These are phyloP conservation scores for Mya arenaria DNA, from an alignment of 1,140 invertebrate species.

Conservation along the genomic window DNA sequence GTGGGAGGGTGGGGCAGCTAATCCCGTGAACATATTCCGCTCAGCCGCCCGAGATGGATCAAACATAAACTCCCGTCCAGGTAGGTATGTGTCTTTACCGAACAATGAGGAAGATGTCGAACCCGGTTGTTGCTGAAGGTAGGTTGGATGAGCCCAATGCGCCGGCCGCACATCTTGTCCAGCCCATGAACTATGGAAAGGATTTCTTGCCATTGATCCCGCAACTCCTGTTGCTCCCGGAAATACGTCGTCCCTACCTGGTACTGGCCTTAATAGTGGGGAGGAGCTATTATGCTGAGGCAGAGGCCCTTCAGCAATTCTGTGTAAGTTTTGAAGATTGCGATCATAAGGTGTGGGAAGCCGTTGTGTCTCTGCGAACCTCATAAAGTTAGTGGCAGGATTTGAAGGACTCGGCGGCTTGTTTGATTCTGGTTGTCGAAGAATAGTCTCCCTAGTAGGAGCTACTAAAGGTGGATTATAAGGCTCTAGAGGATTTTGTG, in stretches of 20 bases:
- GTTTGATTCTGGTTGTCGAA: conserved; percentile 39
- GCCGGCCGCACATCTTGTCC: conserved; percentile 73
- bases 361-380: conserved; percentile 72
- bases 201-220: conserved; percentile 73
- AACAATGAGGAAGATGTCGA: conserved; percentile 69
- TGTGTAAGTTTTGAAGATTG: conserved; percentile 69
- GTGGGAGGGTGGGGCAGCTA: conserved; percentile 68
- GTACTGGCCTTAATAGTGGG: conserved; percentile 69
- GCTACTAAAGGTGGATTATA: conserved; percentile 40
- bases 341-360: conserved; percentile 70
- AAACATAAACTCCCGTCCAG: conserved; percentile 77
- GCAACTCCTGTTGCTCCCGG: conserved; percentile 63
- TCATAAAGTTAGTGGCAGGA: conserved; percentile 65
- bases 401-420: conserved; percentile 39
- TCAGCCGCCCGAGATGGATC: conserved; percentile 74
- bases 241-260: conserved; percentile 73
- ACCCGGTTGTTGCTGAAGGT: conserved; percentile 68
- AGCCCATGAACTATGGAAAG: conserved; percentile 75
- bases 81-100: conserved; percentile 74
- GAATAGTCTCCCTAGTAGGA: conserved; percentile 39
- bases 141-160: conserved; percentile 74
- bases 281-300: conserved; percentile 64
- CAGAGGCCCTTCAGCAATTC: conserved; percentile 68
- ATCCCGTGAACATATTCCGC: conserved; percentile 73
- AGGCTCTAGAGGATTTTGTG: conserved; percentile 53